phyloP scores from a whole-genome alignment of 2,113 vertebrate species.

The Drymodes brunneopygia region DNA sequence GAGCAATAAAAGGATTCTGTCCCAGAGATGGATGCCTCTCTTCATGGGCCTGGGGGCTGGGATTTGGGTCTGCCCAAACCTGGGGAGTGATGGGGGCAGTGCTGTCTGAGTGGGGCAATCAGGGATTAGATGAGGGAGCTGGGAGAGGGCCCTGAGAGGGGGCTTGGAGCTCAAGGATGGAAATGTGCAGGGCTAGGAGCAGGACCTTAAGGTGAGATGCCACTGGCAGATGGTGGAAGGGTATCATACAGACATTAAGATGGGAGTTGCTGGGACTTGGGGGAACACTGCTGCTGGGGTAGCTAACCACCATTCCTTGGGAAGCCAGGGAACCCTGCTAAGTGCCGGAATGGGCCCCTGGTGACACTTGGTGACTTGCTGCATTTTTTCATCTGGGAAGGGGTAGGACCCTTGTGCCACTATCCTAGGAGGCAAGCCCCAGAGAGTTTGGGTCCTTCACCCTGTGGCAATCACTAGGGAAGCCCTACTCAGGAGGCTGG shows the following conservation, averaged over 20 bases:
- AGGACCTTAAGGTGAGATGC: background rate
- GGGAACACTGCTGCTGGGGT: background rate
- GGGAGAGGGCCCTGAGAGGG: background rate
- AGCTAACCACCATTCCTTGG: background rate
- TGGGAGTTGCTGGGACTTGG: background rate
- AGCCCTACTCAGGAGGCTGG: background rate
- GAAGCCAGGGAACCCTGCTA: background rate
- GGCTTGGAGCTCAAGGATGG: background rate
- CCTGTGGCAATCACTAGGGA: background rate
- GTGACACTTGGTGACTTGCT: background rate
- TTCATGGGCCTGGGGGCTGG: constrained; percentile 49
- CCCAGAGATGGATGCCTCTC: constrained; percentile 53
- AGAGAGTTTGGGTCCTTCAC: background rate
- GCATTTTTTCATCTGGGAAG: background rate
- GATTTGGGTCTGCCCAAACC: background rate
- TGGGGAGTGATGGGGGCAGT: background rate
- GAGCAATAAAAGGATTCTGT: constrained; percentile 63
- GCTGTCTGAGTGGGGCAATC: background rate
- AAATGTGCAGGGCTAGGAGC: background rate
- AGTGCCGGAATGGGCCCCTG: background rate
- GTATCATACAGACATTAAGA: background rate
- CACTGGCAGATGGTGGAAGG: background rate
- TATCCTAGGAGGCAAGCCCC: background rate
- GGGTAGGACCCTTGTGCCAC: background rate
- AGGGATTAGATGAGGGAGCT: background rate